These are phyloP conservation scores for Drosophila infuscata DNA, from an alignment of 2,888 invertebrate genomes.

Conservation along the genomic window DNA sequence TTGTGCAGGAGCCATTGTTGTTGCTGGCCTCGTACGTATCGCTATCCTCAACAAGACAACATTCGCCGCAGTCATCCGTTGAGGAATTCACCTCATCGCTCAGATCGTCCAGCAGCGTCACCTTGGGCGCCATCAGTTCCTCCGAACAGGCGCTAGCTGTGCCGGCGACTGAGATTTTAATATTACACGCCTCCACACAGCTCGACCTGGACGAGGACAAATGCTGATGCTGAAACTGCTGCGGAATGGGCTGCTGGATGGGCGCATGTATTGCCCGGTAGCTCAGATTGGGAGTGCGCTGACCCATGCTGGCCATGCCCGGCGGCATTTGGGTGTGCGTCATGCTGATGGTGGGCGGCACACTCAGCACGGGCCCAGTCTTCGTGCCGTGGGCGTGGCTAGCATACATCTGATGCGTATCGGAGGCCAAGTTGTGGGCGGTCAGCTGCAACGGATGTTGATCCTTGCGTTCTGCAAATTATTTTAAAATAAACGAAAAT, in stretches of 20 bases:
- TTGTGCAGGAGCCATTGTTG: conserved; percentile 44
- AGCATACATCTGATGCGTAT: conserved; percentile 68
- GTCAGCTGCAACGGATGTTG: conserved; percentile 74
- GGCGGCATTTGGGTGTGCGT: conserved; percentile 80
- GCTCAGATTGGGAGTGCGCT: conserved; percentile 70
- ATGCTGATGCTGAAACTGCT: conserved; percentile 39
- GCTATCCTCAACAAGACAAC: conserved; percentile 69
- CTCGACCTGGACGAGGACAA: conserved; percentile 12
- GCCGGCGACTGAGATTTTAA: conserved; percentile 56
- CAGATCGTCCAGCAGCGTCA: conserved; percentile 75
- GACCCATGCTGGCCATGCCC: conserved; percentile 74
- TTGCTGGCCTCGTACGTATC: conserved; percentile 64
- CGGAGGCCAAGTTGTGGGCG: conserved; percentile 79
- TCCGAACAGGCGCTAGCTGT: conserved; percentile 36
- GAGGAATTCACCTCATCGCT: conserved; percentile 71
- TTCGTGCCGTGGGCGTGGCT: conserved; percentile 51
- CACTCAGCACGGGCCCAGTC: conserved; percentile 65
- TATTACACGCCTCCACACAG: conserved; percentile 53
- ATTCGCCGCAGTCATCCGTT: conserved; percentile 71
- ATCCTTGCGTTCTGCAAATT: conserved; percentile 80
- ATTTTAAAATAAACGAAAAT: background rate
- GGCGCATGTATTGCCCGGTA: conserved; percentile 53
- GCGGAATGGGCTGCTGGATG: conserved; percentile 63
- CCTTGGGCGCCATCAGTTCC: conserved; percentile 71
- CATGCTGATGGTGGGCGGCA: conserved; percentile 79